These are phyloP conservation scores for Pomatorhinus ruficollis DNA, from an alignment of 2,113 vertebrate genomes.

Conservation along the genomic window DNA sequence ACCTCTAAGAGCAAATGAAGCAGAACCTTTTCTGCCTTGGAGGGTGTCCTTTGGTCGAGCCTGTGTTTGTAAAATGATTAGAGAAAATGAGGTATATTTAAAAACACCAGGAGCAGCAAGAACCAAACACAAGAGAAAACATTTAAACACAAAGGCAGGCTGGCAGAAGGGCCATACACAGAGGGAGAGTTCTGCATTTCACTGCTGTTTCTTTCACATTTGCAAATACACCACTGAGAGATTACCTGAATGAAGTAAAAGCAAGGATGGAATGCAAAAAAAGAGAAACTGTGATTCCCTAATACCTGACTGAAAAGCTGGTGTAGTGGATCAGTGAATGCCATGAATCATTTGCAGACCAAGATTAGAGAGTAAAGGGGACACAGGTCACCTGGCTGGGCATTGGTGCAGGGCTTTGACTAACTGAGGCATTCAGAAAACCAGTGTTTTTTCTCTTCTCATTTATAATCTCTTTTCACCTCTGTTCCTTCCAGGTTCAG, in stretches of 20 bases:
- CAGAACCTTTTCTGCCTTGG: neutral
- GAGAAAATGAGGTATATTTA: neutral
- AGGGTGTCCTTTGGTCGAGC: neutral
- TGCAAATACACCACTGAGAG: neutral
- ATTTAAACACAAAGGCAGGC: neutral
- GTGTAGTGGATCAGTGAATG: neutral
- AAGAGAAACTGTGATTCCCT: neutral
- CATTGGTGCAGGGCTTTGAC: neutral
- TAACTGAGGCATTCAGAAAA: neutral
- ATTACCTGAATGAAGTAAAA: neutral
- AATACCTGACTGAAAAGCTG: neutral
- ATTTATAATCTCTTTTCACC: neutral
- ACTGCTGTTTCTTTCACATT: neutral
- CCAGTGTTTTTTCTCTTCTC: neutral
- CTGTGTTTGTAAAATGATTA: neutral
- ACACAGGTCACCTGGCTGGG: neutral
- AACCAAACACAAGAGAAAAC: neutral
- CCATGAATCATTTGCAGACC: neutral
- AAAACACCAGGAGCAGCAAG: neutral
- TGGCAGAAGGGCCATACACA: neutral
- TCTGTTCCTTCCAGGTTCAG: neutral
- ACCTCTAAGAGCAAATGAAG: neutral
- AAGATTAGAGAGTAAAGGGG: neutral
- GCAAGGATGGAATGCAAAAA: neutral
- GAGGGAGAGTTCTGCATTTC: neutral